Conservation (phyloP, 2,888 invertebrate genomes). For the Acanthacorydalis orientalis region DNA sequence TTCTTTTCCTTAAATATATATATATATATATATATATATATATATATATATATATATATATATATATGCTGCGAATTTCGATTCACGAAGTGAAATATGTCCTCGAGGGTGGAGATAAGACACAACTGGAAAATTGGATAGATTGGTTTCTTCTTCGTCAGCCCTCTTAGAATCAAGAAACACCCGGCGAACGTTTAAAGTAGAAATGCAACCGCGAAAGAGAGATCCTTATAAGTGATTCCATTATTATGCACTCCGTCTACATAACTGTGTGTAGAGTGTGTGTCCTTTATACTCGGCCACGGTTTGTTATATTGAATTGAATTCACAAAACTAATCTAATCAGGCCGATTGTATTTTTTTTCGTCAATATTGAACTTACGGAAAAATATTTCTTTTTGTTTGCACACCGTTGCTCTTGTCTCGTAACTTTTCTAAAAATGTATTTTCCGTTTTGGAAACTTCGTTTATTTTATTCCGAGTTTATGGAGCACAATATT, state of each 20-base stretch:
- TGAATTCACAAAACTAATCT: constrained; percentile 9
- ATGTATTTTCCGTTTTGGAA: too few relatives aligned
- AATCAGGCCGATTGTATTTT: constrained; percentile 8
- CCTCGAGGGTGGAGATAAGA: constrained; percentile 22
- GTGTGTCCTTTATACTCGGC: too few relatives aligned
- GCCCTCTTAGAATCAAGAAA: too few relatives aligned
- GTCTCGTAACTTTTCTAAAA: background rate
- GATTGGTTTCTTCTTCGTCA: constrained; percentile 14
- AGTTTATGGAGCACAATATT: too few relatives aligned
- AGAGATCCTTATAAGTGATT: too few relatives aligned
- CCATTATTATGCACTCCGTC: too few relatives aligned
- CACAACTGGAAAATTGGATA: constrained; percentile 27
- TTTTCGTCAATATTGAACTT: background rate
- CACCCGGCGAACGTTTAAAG: too few relatives aligned
- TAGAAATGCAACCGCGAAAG: too few relatives aligned
- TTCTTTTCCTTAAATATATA: background rate
- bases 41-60: background rate
- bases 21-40: background rate
- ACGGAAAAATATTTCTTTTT: background rate
- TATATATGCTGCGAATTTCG: background rate
- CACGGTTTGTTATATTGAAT: constrained; percentile 1
- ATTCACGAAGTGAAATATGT: constrained; percentile 1
- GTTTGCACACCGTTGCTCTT: background rate
- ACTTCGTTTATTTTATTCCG: too few relatives aligned
- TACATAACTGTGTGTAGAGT: too few relatives aligned